A percentile compares a stretch with the other conserved stretches of the same genome.
phyloP scores from a whole-genome alignment of 1,140 invertebrate genomes.

The Aricia agestis region DNA sequence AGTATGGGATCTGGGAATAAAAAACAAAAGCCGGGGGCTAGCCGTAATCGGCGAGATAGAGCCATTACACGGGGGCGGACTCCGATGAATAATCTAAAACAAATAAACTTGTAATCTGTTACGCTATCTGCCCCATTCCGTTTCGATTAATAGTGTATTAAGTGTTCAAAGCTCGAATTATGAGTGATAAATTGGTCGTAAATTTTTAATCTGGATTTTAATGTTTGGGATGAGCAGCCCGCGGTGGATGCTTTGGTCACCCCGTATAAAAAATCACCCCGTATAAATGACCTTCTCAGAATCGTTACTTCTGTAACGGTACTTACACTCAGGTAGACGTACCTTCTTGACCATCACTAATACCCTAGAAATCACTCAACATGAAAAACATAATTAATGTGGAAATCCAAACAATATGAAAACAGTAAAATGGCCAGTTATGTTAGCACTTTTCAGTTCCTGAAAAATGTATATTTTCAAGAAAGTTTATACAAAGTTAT shows the following conservation, averaged over 20 bases:
- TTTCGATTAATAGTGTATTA: constrained; percentile 34
- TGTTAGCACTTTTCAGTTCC: too few relatives aligned
- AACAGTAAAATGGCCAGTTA: too few relatives aligned
- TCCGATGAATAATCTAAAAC: constrained; percentile 72
- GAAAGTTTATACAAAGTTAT: too few relatives aligned
- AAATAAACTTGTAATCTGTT: constrained; percentile 71
- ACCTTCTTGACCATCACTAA: constrained; percentile 24
- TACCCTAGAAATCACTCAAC: not conserved
- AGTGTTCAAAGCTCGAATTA: constrained; percentile 15
- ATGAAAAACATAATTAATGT: too few relatives aligned
- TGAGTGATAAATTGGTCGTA: constrained; percentile 12
- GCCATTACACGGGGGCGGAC: constrained; percentile 71
- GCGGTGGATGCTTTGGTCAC: too few relatives aligned
- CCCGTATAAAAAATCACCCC: too few relatives aligned
- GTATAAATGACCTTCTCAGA: constrained; percentile 72
- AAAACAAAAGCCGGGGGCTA: constrained; percentile 54
- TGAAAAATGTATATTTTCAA: too few relatives aligned
- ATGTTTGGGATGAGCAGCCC: not conserved
- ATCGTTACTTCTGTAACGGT: constrained; percentile 64
- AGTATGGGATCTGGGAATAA: constrained; percentile 33
- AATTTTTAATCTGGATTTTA: not conserved
- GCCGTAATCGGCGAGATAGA: constrained; percentile 64
- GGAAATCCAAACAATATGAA: too few relatives aligned
- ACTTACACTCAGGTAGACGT: constrained; percentile 57
- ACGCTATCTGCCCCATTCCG: constrained; percentile 54